Base-by-base conservation (phyloP, 2,888 invertebrate genomes). In the Cerceris rybyensis region DNA sequence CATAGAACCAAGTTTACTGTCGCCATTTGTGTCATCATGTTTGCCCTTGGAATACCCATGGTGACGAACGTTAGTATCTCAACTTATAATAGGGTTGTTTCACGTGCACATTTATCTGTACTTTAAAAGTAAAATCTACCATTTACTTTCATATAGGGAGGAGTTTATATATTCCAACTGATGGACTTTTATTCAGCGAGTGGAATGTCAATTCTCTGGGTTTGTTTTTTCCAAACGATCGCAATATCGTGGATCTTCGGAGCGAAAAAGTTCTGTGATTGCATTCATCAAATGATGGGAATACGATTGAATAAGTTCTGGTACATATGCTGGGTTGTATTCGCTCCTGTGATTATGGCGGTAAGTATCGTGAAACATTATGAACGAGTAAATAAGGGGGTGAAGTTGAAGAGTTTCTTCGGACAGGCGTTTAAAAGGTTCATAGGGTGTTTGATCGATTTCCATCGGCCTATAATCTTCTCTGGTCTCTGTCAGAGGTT, bases 1-100 rank as follows among this genome's bases (percentile, higher is more conserved):
- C 94, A 95, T 87, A 92, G 96, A 68, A 94, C 94, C 87, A 93
- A 94, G 78, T 96, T 96, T 88, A 95, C 96, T 7, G 94, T 94
- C 8, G 91, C 92, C 0, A 93, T 95, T 55, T 96, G 95, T 86
- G 50, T 91, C 0, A 90, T 95, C 43, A 95, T 96, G 92, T 93
- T 95, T 83, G 83, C 94, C 67, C 91, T 95, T 59, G 95, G 95
- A n/a, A 86, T 95, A 39, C 93, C 94, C 7, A 95, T 95, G 93
- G 94, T 95, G 73, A 94, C 95, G 43, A 93, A 95, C 90, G 95
- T 95, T 85, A 90, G 91, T 88, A 73, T 66, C 13, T 17, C 55
- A 28, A 28, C 28, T 28, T 28, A 4, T 4, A 28, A 28, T 28
- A 1, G 28, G 28, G 28, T 28, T 28, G 4, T 28, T 28, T 28